Conservation (phyloP, 92 coral and sea anemone species). For the Porites cylindrica region DNA sequence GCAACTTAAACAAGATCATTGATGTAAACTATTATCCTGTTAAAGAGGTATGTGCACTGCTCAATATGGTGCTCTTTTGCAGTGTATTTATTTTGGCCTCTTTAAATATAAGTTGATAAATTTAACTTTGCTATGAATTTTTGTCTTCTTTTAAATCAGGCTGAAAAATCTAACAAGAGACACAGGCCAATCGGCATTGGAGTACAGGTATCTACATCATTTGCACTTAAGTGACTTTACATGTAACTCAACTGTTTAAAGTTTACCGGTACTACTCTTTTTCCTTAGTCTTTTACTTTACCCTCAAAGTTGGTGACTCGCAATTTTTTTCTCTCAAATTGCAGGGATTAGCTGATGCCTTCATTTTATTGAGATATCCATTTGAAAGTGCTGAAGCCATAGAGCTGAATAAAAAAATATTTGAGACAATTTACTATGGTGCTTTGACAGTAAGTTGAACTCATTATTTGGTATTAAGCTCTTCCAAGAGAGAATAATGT, state of each 20-base stretch:
- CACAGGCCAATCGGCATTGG: slow-evolving; percentile 99
- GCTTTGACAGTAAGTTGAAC: slow-evolving; percentile 85
- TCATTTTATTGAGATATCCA: slow-evolving; percentile 94
- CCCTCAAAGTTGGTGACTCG: neutral
- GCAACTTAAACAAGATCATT: slow-evolving; percentile 94
- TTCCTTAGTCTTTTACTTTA: too few relatives aligned
- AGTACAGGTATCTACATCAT: slow-evolving; percentile 69
- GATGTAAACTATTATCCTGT: slow-evolving; percentile 97
- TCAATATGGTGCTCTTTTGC: neutral
- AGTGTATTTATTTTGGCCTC: neutral
- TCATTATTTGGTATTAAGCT: neutral
- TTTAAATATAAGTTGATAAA: slow-evolving; percentile 70
- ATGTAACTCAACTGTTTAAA: too few relatives aligned
- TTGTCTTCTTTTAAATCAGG: slow-evolving; percentile 61
- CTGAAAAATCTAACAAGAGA: slow-evolving; percentile 87
- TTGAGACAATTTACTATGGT: slow-evolving; percentile 97
- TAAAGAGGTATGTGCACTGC: slow-evolving; percentile 77
- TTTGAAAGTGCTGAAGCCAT: slow-evolving; percentile 92
- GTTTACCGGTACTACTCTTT: too few relatives aligned
- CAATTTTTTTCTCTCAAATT: neutral
- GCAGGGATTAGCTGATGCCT: slow-evolving; percentile 98
- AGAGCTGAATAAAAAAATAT: slow-evolving; percentile 85
- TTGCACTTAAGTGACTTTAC: neutral
- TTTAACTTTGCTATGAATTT: slow-evolving; percentile 57
- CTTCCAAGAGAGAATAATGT: too few relatives aligned